A percentile compares a stretch with the other conserved stretches of the same genome.
These are phyloP conservation scores for Anguilla anguilla DNA, from an alignment of 2,797 vertebrate species.

Conservation along the genomic window DNA sequence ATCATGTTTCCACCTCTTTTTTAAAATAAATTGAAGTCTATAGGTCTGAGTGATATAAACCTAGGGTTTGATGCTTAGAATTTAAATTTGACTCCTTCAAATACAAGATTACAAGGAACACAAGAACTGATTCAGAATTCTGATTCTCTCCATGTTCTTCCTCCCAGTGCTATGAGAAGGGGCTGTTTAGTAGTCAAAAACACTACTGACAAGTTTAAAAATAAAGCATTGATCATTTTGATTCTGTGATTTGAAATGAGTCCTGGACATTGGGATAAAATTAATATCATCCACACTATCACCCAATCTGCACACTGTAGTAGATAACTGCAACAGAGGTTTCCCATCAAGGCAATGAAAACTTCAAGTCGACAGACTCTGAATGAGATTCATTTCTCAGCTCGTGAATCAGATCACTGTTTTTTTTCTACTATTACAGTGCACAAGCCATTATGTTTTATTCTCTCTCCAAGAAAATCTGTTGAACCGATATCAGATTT, in stretches of 20 bases:
- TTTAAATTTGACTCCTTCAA: background rate
- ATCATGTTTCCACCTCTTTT: background rate
- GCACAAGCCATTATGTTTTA: constrained; percentile 7
- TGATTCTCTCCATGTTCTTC: background rate
- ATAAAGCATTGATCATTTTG: background rate
- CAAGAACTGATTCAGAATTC: background rate
- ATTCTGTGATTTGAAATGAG: background rate
- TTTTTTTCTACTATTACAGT: background rate
- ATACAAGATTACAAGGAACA: background rate
- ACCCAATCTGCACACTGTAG: background rate
- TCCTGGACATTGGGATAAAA: background rate
- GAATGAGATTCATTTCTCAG: constrained; percentile 4
- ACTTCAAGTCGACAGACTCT: background rate
- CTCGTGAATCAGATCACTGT: background rate
- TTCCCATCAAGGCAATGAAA: constrained; percentile 2
- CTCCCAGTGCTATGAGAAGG: background rate
- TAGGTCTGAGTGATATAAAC: background rate
- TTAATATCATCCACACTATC: background rate
- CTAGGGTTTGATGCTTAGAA: background rate
- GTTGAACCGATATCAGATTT: background rate
- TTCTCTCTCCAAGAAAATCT: background rate
- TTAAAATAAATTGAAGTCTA: background rate
- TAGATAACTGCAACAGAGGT: background rate
- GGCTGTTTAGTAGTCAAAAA: background rate
- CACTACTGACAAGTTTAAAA: background rate